A percentile compares a stretch with the other conserved stretches of the same genome.
These are phyloP conservation scores for Ploceus nigricollis DNA, from an alignment of 2,113 vertebrate species.

Conservation along the genomic window DNA sequence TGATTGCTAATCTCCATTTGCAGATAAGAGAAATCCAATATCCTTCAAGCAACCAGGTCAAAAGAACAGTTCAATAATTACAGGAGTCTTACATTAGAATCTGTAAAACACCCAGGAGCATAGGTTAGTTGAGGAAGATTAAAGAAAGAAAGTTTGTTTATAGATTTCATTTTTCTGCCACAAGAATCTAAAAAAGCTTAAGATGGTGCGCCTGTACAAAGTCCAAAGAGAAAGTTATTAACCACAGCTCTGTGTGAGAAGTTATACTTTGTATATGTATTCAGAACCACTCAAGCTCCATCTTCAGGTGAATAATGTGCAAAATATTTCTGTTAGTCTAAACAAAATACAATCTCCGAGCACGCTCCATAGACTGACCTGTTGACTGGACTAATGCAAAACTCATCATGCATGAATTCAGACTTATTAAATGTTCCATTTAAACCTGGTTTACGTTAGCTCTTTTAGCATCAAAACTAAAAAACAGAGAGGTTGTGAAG, in stretches of 20 bases:
- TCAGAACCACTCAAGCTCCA: slow-evolving; percentile 54
- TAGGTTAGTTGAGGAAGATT: slow-evolving; percentile 27
- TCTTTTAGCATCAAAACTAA: slow-evolving; percentile 35
- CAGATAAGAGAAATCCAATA: slow-evolving; percentile 45
- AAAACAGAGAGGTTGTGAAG: slow-evolving; percentile 33
- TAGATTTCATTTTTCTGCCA: slow-evolving; percentile 66
- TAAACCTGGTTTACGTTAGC: slow-evolving; percentile 54
- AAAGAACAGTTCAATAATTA: slow-evolving; percentile 56
- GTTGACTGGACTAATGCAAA: slow-evolving; percentile 44
- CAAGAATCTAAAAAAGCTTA: slow-evolving; percentile 58
- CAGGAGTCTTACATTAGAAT: slow-evolving; percentile 36
- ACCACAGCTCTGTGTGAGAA: neutral
- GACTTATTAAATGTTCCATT: slow-evolving; percentile 12
- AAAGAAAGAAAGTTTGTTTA: slow-evolving; percentile 66
- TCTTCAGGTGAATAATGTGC: slow-evolving; percentile 29
- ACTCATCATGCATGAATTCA: slow-evolving; percentile 34
- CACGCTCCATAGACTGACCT: slow-evolving; percentile 25
- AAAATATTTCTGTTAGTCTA: slow-evolving; percentile 46
- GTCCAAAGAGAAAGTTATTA: slow-evolving; percentile 12
- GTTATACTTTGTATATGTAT: neutral
- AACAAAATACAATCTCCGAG: neutral
- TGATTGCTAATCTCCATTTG: slow-evolving; percentile 38
- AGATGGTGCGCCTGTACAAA: neutral
- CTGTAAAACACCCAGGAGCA: slow-evolving; percentile 56
- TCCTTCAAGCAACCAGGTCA: slow-evolving; percentile 36